Percentiles rank a stretch among this genome's conserved stretches.
Conservation (phyloP, 2,113 vertebrate species). For the Mastomys natalensis region DNA sequence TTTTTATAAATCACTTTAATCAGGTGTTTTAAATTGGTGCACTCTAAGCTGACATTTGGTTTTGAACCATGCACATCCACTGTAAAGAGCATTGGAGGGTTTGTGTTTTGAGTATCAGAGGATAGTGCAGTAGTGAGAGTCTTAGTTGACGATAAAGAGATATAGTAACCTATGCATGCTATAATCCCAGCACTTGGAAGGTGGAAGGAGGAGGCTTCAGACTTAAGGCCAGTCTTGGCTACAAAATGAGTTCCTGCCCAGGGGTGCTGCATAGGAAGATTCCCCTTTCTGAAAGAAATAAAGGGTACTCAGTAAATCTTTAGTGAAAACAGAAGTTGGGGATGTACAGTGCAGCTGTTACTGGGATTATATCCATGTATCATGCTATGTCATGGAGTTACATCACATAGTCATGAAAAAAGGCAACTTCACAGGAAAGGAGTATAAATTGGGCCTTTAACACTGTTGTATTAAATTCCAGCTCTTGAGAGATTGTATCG, state of each 20-base stretch:
- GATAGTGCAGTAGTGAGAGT: neutral
- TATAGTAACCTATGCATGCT: neutral
- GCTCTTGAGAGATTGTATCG: neutral
- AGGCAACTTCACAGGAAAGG: neutral
- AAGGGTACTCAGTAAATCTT: neutral
- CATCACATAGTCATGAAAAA: neutral
- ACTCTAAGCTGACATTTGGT: neutral
- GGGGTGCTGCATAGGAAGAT: neutral
- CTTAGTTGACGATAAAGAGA: conserved; percentile 35
- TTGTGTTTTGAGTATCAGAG: neutral
- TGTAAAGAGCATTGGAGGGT: neutral
- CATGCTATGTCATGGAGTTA: neutral
- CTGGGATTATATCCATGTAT: neutral
- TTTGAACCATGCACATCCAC: neutral
- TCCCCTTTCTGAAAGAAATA: neutral
- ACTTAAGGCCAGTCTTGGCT: neutral
- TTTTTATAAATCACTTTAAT: conserved; percentile 44
- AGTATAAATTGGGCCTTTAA: neutral
- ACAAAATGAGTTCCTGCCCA: neutral
- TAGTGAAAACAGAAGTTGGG: conserved; percentile 9
- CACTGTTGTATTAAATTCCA: neutral
- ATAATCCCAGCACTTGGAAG: neutral
- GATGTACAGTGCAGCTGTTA: neutral
- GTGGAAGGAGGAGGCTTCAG: neutral
- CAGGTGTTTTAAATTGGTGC: neutral